Evolutionary conservation across 2,797 vertebrate genomes (phyloP).

Genomic region (Cyclura pinguis): DNA sequence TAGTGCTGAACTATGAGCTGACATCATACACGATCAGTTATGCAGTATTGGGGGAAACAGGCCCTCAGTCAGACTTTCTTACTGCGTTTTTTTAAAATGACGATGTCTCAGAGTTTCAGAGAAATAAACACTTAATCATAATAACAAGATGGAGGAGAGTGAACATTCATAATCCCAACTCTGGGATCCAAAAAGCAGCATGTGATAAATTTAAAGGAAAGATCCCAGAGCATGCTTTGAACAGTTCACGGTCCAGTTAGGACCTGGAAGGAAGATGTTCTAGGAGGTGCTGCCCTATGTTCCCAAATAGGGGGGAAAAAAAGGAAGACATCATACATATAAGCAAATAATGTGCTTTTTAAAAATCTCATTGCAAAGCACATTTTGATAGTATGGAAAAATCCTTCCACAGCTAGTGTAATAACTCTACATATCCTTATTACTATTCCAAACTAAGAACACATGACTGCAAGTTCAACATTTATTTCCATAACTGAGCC

Average conservation of each 20-base stretch:
- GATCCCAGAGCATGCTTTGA: background rate
- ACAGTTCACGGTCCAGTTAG: background rate
- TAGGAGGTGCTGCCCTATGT: too few relatives aligned
- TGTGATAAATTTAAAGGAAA: background rate
- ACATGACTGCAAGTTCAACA: background rate
- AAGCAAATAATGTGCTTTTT: background rate
- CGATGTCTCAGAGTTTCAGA: too few relatives aligned
- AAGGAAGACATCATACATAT: background rate
- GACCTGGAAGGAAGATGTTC: background rate
- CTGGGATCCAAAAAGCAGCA: background rate
- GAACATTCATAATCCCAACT: background rate
- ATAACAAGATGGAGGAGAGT: too few relatives aligned
- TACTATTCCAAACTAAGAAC: background rate
- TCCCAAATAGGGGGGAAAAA: background rate
- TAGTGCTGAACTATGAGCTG: too few relatives aligned
- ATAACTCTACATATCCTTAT: background rate
- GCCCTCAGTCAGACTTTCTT: background rate
- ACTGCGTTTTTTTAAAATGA: background rate
- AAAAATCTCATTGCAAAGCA: conserved; percentile 2
- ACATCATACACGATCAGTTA: background rate
- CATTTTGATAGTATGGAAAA: background rate
- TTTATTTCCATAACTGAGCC: conserved; percentile 14
- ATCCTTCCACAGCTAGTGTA: background rate
- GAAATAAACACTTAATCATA: too few relatives aligned
- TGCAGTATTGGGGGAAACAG: background rate